Percentiles rank a stretch among this genome's conserved stretches.
phyloP scores from a whole-genome alignment of 2,888 invertebrate species.

The Tetanocera ferruginea region DNA sequence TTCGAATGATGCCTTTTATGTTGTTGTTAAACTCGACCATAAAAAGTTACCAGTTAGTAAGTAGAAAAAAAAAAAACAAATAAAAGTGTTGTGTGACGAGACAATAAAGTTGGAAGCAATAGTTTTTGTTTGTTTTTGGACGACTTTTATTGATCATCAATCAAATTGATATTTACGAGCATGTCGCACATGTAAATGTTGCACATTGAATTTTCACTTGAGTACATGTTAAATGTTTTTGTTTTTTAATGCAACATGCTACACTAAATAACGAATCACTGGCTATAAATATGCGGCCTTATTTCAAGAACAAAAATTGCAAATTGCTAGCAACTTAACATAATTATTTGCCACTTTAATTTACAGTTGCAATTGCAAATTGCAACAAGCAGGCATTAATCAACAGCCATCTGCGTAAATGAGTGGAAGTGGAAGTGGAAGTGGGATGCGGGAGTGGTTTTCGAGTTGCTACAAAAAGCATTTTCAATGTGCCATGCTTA shows the following conservation, averaged over 20 bases:
- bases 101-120: constrained; percentile 4
- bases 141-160: background rate
- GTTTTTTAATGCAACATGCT: background rate
- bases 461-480: constrained; percentile 34
- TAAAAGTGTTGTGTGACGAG: background rate
- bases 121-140: background rate
- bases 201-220: background rate
- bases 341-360: constrained; percentile 63
- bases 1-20: constrained; percentile 1
- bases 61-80: background rate
- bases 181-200: background rate
- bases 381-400: constrained; percentile 49
- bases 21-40: constrained; percentile 23
- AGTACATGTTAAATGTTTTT: background rate
- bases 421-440: background rate
- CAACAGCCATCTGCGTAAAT: constrained; percentile 31
- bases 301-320: constrained; percentile 52
- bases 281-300: constrained; percentile 49
- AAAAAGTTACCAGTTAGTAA: background rate
- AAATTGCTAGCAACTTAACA: constrained; percentile 60
- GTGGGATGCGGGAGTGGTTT: background rate
- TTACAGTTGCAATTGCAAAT: constrained; percentile 47
- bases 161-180: background rate
- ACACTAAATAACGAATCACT: constrained; percentile 37
- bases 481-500: background rate